These are phyloP conservation scores for Graphium colonna DNA, from an alignment of 2,888 invertebrate species.

Conservation along the genomic window DNA sequence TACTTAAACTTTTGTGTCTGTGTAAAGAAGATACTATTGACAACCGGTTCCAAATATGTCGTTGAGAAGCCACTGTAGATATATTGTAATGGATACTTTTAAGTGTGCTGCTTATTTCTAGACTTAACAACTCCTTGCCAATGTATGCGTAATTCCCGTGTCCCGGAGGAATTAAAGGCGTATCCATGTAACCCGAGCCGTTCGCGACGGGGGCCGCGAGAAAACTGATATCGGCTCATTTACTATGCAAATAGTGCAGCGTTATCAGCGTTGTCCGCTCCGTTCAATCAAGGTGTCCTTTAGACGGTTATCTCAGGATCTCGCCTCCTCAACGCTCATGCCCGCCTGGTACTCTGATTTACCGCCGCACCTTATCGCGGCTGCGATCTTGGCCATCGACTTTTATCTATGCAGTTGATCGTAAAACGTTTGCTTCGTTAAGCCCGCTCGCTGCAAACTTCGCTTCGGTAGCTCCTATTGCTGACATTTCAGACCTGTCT, in stretches of 20 bases:
- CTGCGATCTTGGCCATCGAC: constrained; percentile 25
- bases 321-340: constrained; percentile 51
- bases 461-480: neutral
- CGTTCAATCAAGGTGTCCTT: constrained; percentile 78
- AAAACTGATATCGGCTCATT: constrained; percentile 75
- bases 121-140: neutral
- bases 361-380: constrained; percentile 6
- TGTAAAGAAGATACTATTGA: neutral
- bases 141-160: neutral
- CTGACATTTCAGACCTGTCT: neutral
- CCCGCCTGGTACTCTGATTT: constrained; percentile 50
- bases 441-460: neutral
- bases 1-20: neutral
- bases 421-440: constrained; percentile 6
- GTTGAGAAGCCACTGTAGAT: no score
- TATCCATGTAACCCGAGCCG: constrained; percentile 14
- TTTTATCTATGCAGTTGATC: constrained; percentile 9
- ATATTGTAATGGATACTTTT: neutral
- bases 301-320: constrained; percentile 65
- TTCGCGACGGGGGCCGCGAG: constrained; percentile 24
- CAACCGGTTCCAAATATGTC: no score
- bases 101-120: neutral
- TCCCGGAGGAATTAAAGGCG: constrained; percentile 7
- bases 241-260: constrained; percentile 72
- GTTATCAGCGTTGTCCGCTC: constrained; percentile 70